These are phyloP conservation scores for Micromussa lordhowensis DNA, from an alignment of 92 coral and sea anemone species.

Conservation along the genomic window DNA sequence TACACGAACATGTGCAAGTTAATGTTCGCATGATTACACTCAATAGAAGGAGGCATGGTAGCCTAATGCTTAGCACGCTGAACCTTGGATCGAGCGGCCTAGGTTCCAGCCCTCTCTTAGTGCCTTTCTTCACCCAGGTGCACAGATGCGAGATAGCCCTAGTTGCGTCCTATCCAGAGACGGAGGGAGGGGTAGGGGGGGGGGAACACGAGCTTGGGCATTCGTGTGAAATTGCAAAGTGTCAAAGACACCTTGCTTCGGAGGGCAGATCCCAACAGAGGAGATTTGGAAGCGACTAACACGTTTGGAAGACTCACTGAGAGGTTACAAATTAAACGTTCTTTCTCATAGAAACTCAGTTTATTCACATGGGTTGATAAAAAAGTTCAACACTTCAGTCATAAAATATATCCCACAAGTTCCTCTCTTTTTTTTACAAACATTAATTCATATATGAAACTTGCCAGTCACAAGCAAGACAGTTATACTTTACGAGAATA, in stretches of 20 bases:
- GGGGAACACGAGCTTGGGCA: too few species aligned
- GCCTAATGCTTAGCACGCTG: not conserved
- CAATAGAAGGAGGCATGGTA: too few species aligned
- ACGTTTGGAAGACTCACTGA: not conserved
- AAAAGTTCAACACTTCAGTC: not conserved
- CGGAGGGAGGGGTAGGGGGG: too few species aligned
- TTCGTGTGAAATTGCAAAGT: not conserved
- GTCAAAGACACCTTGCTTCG: not conserved
- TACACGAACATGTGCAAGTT: not conserved
- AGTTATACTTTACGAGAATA: not conserved
- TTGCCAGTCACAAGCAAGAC: not conserved
- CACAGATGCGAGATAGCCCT: too few species aligned
- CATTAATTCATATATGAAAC: not conserved
- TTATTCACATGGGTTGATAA: conserved; percentile 14
- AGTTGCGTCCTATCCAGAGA: too few species aligned
- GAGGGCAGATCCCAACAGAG: not conserved
- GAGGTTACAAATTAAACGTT: not conserved
- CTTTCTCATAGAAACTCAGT: conserved; percentile 8
- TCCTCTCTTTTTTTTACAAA: not conserved
- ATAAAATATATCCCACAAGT: not conserved
- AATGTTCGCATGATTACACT: too few species aligned
- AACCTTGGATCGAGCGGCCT: not conserved
- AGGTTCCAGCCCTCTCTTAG: not conserved
- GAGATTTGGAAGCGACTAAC: not conserved
- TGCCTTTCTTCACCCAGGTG: too few species aligned